A percentile compares a stretch with the other conserved stretches of the same genome.
Conservation (phyloP, 2,888 invertebrate genomes). For the Ecliptopera silaceata region DNA sequence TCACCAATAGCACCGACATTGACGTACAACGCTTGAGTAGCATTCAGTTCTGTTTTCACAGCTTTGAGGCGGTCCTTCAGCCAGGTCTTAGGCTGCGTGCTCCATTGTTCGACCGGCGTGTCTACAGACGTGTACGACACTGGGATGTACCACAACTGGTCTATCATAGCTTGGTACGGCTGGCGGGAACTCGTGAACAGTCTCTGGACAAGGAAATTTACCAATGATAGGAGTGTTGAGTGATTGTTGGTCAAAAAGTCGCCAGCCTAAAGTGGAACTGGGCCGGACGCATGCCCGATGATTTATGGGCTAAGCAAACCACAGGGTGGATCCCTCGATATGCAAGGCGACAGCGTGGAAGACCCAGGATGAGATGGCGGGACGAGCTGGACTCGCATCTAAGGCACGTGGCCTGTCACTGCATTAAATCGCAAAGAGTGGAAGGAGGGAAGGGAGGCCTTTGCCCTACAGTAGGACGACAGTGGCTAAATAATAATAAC, state of each 20-base stretch:
- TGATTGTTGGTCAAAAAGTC: neutral
- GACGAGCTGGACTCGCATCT: too few relatives aligned
- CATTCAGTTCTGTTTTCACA: conserved; percentile 45
- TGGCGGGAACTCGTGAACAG: conserved; percentile 61
- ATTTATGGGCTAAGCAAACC: too few relatives aligned
- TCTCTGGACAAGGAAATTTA: conserved; percentile 43
- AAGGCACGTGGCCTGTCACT: too few relatives aligned
- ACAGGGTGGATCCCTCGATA: too few relatives aligned
- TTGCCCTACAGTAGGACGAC: too few relatives aligned
- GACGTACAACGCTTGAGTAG: conserved; percentile 82
- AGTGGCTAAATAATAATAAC: too few relatives aligned
- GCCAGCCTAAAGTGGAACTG: too few relatives aligned
- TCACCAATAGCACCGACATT: conserved; percentile 84
- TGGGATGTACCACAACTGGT: conserved; percentile 84
- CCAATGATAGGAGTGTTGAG: neutral
- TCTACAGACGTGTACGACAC: conserved; percentile 69
- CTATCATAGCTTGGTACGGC: conserved; percentile 57
- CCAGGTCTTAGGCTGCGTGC: conserved; percentile 61
- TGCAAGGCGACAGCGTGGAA: too few relatives aligned
- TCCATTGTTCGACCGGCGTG: conserved; percentile 43
- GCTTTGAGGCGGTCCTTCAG: conserved; percentile 48
- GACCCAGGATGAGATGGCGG: too few relatives aligned
- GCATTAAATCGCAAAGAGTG: too few relatives aligned
- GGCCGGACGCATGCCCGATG: too few relatives aligned
- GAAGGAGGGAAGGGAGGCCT: too few relatives aligned